These are phyloP conservation scores for Platygyra sinensis DNA, from an alignment of 64 coral and sea anemone genomes.

Conservation along the genomic window DNA sequence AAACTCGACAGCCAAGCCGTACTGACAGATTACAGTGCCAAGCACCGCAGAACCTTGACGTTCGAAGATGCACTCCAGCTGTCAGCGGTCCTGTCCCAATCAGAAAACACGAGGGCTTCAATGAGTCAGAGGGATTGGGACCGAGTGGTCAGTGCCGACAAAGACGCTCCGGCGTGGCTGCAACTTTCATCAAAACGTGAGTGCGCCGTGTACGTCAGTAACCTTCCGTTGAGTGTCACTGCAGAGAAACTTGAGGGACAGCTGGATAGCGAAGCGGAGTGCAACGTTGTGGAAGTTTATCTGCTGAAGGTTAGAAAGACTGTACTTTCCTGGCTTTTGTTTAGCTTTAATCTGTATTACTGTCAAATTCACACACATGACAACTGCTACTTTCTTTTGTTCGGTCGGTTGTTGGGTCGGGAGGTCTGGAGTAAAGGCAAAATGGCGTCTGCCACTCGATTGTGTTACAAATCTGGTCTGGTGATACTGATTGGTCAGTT, in stretches of 20 bases:
- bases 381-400: neutral
- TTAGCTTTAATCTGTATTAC: too few species aligned
- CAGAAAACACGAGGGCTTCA: neutral
- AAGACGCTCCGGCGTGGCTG: conserved; percentile 71
- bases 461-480: too few species aligned
- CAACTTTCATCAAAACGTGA: conserved; percentile 53
- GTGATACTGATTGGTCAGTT: too few species aligned
- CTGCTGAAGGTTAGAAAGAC: conserved; percentile 55
- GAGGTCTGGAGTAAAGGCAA: too few species aligned
- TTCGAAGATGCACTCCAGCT: conserved; percentile 61
- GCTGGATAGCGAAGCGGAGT: conserved; percentile 74
- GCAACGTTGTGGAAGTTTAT: conserved; percentile 70
- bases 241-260: conserved; percentile 71
- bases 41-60: conserved; percentile 68
- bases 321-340: too few species aligned
- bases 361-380: neutral
- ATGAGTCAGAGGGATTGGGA: conserved; percentile 73
- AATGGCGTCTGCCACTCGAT: too few species aligned
- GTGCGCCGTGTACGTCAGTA: conserved; percentile 63
- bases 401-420: neutral
- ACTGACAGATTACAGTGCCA: conserved; percentile 68
- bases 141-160: conserved; percentile 68
- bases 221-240: conserved; percentile 74
- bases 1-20: conserved; percentile 70
- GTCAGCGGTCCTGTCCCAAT: conserved; percentile 45